Evolutionary conservation across 2,888 invertebrate genomes (phyloP).

Genomic region (Chymomyza amoena): DNA sequence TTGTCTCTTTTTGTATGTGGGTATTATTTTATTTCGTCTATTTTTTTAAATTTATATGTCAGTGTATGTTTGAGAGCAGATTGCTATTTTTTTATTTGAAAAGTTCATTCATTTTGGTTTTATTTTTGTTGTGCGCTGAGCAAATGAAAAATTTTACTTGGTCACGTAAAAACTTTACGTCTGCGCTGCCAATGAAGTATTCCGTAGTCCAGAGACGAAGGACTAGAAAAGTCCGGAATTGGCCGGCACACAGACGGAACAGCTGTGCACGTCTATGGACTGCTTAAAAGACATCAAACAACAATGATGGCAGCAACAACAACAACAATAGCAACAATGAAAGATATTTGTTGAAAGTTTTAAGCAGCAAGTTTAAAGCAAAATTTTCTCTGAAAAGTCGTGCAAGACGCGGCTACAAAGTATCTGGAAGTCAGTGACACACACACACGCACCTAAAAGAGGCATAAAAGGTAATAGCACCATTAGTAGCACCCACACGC

Average conservation of each 20-base stretch:
- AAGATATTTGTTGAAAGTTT: constrained; percentile 58
- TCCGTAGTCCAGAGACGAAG: neutral
- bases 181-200: constrained; percentile 11
- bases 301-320: neutral
- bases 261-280: constrained; percentile 15
- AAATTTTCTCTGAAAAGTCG: constrained; percentile 30
- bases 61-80: constrained; percentile 30
- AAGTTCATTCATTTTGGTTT: constrained; percentile 61
- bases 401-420: neutral
- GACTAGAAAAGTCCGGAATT: neutral
- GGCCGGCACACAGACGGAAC: neutral
- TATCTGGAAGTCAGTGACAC: neutral
- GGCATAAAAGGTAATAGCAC: constrained; percentile 56
- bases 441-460: neutral
- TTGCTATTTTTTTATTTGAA: constrained; percentile 61
- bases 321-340: constrained; percentile 29
- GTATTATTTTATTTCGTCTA: neutral
- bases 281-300: constrained; percentile 51
- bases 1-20: constrained; percentile 28
- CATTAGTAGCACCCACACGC: constrained; percentile 59
- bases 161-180: constrained; percentile 56
- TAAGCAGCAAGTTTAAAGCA: constrained; percentile 53
- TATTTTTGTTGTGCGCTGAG: constrained; percentile 36
- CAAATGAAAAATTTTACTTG: constrained; percentile 56
- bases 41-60: neutral